Conservation (phyloP, 2,888 invertebrate genomes). For the Protonemura montana region DNA sequence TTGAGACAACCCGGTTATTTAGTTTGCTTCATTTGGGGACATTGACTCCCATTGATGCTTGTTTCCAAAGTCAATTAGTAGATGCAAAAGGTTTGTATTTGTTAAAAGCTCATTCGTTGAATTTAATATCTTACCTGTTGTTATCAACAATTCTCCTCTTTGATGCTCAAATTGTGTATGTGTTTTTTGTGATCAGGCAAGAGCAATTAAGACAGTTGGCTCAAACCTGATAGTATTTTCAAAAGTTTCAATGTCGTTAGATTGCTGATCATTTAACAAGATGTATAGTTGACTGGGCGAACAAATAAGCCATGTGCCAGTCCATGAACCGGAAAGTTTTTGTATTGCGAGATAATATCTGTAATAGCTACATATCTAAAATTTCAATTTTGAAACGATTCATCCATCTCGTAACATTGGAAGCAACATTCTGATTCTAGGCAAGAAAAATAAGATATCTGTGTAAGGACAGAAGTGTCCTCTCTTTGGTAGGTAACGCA, state of each 20-base stretch:
- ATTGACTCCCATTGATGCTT: neutral
- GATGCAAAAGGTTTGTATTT: neutral
- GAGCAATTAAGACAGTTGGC: neutral
- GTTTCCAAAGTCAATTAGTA: neutral
- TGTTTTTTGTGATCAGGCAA: neutral
- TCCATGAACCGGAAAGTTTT: neutral
- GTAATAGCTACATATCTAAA: slow-evolving; percentile 4
- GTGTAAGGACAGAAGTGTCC: neutral
- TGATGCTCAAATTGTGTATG: neutral
- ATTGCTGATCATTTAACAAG: neutral
- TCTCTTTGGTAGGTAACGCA: neutral
- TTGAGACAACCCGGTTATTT: neutral
- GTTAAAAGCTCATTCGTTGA: neutral
- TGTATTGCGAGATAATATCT: neutral
- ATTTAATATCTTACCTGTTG: neutral
- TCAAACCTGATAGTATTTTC: neutral
- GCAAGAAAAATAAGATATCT: neutral
- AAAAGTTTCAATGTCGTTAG: neutral
- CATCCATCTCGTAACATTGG: neutral
- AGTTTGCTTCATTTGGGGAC: neutral
- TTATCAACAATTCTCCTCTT: neutral
- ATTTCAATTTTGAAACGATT: neutral
- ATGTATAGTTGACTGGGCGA: neutral
- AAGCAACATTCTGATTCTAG: slow-evolving; percentile 7
- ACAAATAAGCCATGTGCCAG: neutral